Conservation (phyloP, 2,888 invertebrate species). For the Eremobia ochroleuca region DNA sequence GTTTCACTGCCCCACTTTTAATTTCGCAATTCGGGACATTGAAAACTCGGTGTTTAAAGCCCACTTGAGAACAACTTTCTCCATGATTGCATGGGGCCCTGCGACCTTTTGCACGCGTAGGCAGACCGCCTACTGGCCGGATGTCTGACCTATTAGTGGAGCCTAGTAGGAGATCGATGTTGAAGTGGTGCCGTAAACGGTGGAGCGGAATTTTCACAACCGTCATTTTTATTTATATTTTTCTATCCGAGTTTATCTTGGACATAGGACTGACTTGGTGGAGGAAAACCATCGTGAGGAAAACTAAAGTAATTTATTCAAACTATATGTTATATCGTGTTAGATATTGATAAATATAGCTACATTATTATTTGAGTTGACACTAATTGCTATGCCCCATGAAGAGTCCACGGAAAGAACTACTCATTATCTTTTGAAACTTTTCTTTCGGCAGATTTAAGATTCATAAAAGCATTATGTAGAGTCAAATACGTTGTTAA, state of each 20-base stretch:
- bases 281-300: no score
- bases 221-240: not conserved
- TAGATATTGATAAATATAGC: no score
- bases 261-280: no score
- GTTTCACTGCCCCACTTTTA: slow-evolving; percentile 11
- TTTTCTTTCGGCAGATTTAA: not conserved
- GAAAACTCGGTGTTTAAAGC: slow-evolving; percentile 9
- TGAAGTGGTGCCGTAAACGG: not conserved
- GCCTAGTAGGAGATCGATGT: not conserved
- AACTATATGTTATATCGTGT: no score
- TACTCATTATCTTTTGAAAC: not conserved
- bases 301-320: no score
- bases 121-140: slow-evolving; percentile 53
- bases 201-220: not conserved
- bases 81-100: slow-evolving; percentile 56
- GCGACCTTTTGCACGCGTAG: slow-evolving; percentile 51
- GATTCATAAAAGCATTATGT: not conserved
- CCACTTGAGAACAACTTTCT: slow-evolving; percentile 62
- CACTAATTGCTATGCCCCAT: no score
- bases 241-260: not conserved
- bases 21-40: slow-evolving; percentile 47
- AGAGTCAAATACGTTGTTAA: not conserved
- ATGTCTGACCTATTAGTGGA: slow-evolving; percentile 41
- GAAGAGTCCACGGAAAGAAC: not conserved
- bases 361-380: no score